These are phyloP conservation scores for Scyliorhinus canicula DNA, from an alignment of 2,797 vertebrate genomes.

Conservation along the genomic window DNA sequence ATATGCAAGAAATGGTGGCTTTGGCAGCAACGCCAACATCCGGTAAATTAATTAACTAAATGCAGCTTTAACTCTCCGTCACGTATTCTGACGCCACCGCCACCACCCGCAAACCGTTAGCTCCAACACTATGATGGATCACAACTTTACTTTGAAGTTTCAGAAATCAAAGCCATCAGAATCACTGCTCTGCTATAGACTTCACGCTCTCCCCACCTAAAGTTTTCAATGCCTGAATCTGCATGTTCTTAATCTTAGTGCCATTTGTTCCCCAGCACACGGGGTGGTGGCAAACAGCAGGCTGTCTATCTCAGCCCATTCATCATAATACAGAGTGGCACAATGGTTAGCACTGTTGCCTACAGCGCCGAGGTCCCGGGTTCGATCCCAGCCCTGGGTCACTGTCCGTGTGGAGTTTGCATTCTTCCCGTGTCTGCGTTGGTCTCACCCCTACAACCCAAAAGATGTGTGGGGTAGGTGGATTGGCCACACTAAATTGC, in stretches of 20 bases:
- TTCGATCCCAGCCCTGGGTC: too few species aligned
- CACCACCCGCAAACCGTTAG: background rate
- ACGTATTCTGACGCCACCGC: background rate
- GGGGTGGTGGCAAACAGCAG: too few species aligned
- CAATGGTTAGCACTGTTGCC: too few species aligned
- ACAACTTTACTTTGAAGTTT: background rate
- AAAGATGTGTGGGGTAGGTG: too few species aligned
- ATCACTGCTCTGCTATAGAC: background rate
- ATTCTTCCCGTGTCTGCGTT: too few species aligned
- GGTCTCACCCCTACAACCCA: too few species aligned
- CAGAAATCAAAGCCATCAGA: background rate
- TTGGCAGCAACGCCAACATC: too few species aligned
- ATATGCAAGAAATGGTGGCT: too few species aligned
- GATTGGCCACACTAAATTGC: too few species aligned
- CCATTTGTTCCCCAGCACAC: background rate
- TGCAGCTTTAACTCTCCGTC: background rate
- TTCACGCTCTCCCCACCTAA: background rate
- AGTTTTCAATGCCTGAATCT: background rate
- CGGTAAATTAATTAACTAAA: too few species aligned
- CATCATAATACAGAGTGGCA: background rate
- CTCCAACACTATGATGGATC: background rate
- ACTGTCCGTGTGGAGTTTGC: too few species aligned
- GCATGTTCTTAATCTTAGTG: background rate
- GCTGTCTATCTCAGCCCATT: background rate
- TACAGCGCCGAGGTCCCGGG: too few species aligned